These are phyloP conservation scores for Agrochola lychnidis DNA, from an alignment of 2,888 invertebrate genomes.

Conservation along the genomic window DNA sequence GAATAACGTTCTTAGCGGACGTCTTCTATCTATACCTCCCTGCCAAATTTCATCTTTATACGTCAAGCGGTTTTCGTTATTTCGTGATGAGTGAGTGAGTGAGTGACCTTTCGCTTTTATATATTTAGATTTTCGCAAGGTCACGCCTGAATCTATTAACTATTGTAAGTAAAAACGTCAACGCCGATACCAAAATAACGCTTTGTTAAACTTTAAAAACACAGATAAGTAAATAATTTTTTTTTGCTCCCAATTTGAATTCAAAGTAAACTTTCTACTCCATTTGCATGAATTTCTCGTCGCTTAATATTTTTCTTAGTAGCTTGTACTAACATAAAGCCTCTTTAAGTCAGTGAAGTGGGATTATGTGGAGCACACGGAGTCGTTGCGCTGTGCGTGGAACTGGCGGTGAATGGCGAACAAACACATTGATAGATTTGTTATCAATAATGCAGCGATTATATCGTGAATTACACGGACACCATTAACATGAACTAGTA, in stretches of 20 bases:
- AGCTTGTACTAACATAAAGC: slow-evolving; percentile 47
- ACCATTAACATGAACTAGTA: neutral
- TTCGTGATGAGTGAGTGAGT: too few relatives aligned
- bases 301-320: slow-evolving; percentile 50
- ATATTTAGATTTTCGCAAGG: too few relatives aligned
- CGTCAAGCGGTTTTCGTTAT: too few relatives aligned
- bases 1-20: too few relatives aligned
- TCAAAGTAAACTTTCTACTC: slow-evolving; percentile 42
- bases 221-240: slow-evolving; percentile 26
- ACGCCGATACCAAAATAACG: slow-evolving; percentile 8
- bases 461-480: neutral
- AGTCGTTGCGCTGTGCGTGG: slow-evolving; percentile 15
- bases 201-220: slow-evolving; percentile 4
- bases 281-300: slow-evolving; percentile 30
- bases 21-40: too few relatives aligned
- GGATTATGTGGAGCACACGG: slow-evolving; percentile 43
- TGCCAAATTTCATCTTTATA: too few relatives aligned
- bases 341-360: slow-evolving; percentile 44
- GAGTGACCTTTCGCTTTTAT: too few relatives aligned
- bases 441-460: slow-evolving; percentile 34
- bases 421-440: neutral
- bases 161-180: neutral
- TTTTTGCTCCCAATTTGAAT: slow-evolving; percentile 30
- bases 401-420: neutral
- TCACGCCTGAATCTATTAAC: too few relatives aligned